Conservation (phyloP, 1,140 invertebrate species). For the Drosophila pachea region DNA sequence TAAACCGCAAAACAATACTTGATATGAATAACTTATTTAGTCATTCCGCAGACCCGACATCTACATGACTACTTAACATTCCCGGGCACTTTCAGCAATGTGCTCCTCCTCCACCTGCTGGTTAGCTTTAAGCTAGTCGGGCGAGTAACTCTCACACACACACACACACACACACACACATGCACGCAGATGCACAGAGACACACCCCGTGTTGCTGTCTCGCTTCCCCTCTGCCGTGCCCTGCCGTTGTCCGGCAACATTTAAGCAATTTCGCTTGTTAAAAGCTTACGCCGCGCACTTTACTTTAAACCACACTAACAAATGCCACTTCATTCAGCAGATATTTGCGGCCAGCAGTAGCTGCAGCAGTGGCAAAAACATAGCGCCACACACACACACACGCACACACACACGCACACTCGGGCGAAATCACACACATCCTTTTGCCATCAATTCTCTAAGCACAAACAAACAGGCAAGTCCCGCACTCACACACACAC, state of each 20-base stretch:
- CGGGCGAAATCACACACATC: slow-evolving; percentile 73
- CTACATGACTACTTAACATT: slow-evolving; percentile 52
- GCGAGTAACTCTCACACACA: slow-evolving; percentile 11
- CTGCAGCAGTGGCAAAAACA: slow-evolving; percentile 42
- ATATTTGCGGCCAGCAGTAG: slow-evolving; percentile 66
- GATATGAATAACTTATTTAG: slow-evolving; percentile 52
- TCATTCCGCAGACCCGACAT: slow-evolving; percentile 28
- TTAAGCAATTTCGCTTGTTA: slow-evolving; percentile 72
- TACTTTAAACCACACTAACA: slow-evolving; percentile 70
- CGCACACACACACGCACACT: slow-evolving; percentile 30
- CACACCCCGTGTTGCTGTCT: background rate
- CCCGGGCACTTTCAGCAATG: slow-evolving; percentile 21
- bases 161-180: no score
- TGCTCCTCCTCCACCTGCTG: slow-evolving; percentile 17
- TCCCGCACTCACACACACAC: slow-evolving; percentile 37
- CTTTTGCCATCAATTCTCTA: slow-evolving; percentile 76
- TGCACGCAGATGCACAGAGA: no score
- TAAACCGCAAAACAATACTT: slow-evolving; percentile 47
- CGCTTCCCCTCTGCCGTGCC: no score
- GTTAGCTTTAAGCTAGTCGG: slow-evolving; percentile 34
- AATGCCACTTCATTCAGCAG: slow-evolving; percentile 74
- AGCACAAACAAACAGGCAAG: slow-evolving; percentile 71
- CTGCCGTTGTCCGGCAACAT: slow-evolving; percentile 50
- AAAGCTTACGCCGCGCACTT: slow-evolving; percentile 71
- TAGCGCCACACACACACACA: slow-evolving; percentile 32